Base-by-base conservation (phyloP, 2,888 invertebrate genomes). In the Lithophane ornitopus region DNA sequence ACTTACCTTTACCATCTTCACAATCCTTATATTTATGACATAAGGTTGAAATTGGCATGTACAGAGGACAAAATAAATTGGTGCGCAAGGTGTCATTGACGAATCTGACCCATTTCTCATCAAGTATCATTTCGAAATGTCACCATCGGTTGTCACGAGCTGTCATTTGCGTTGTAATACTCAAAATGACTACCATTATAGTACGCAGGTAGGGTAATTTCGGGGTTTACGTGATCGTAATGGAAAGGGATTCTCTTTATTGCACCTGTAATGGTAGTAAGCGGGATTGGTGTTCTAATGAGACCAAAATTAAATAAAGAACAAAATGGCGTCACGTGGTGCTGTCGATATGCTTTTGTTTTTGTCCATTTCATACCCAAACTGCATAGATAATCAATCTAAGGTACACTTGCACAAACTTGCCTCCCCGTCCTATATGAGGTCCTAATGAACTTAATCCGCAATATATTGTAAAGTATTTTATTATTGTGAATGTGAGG, bases 91-190 rank as follows among this genome's bases (percentile, higher is more conserved):
- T 88, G 93, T 92, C 93, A 91, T 91, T 93, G 92, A 93, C 84
- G 89, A 87, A 93, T 92, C 83, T 88, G 80, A 74, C 82, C 79
- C 91, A 91, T 92, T 92, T 91, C 88, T 93, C 91, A 91, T 89
- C 81, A 88, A 89, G 89, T 79, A 86, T 85, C 86, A 88, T 91
- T 91, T 90, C 85, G 86, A 88, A 90, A 91, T 78, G 74, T 76
- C 72, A 80, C 69, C 81, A 85, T 80, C 58, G 80, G 80, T 71
- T 82, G 68, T 80, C 72, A 67, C 19, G 49, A 71, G 52, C 34
- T 67, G 61, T 76, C 72, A 78, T 80, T 85, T 80, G 66, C 52
- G 74, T 59, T 68, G 68, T 80, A 58, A 44, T 78, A 74, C 76
- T 63, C 49, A 76, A 70, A 79, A 79, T 81, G 19, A 59, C 62